These are phyloP conservation scores for Platycnemis pennipes DNA, from an alignment of 2,888 invertebrate species.

Conservation along the genomic window DNA sequence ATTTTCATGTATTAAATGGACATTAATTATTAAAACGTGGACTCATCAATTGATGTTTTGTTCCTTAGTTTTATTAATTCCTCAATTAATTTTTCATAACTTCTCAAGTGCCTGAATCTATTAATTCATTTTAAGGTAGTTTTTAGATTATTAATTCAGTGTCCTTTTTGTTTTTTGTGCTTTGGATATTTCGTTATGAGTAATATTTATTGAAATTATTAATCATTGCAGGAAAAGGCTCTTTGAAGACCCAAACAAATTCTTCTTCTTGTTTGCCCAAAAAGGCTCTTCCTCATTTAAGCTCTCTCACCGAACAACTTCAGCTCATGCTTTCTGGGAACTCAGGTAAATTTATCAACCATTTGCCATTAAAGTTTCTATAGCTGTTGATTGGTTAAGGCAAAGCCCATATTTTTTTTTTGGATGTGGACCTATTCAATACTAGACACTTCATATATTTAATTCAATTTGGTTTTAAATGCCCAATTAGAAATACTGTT, in stretches of 20 bases:
- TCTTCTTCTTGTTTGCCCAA: constrained; percentile 29
- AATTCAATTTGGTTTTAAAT: too few species aligned
- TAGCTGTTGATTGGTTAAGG: too few species aligned
- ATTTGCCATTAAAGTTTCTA: not conserved
- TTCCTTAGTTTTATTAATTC: not conserved
- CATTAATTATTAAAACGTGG: too few species aligned
- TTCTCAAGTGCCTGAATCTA: too few species aligned
- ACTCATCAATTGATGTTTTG: too few species aligned
- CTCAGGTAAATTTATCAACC: not conserved
- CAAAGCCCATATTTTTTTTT: too few species aligned
- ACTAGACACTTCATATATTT: too few species aligned
- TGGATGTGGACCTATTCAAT: too few species aligned
- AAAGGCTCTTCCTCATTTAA: constrained; percentile 14
- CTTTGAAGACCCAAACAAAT: not conserved
- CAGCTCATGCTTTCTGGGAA: constrained; percentile 16
- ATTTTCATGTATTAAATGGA: too few species aligned
- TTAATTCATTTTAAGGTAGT: not conserved
- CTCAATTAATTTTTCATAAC: not conserved
- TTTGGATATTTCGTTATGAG: not conserved
- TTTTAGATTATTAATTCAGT: not conserved
- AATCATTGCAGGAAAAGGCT: not conserved
- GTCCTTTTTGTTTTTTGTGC: not conserved
- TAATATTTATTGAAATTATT: not conserved
- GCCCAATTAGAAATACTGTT: too few species aligned
- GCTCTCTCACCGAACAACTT: constrained; percentile 40